Evolutionary conservation across 23 tunicate genomes (phyloP), one percentile per base, ranked within the genome.

Genomic region (Clavelina lepadiformis): DNA sequence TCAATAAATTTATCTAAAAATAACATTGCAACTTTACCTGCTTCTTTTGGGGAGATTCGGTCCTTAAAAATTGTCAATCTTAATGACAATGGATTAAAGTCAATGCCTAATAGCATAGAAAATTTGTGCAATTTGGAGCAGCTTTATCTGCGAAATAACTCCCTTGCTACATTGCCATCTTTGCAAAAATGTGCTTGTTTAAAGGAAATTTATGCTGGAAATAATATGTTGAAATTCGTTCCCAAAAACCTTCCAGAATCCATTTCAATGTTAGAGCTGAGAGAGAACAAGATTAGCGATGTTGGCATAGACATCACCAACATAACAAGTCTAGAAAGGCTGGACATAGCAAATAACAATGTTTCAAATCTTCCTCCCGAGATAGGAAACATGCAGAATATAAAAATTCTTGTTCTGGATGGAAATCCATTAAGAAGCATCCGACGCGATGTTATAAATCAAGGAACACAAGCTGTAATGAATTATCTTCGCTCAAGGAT

Each of bases 341-440:
- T 89, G 5, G 97, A 89, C 44, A 29, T 89, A 32, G 82, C 89
- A 15, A 89, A 81, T 54, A 89, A 89, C 37, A 64, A 89, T 53
- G 46, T 89, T 6, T 71, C 89, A 33, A 70, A 63, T n/a, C 53
- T 89, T 28, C 80, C 89, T 26, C 83, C 97, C 4, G 75, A 61
- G 29, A 62, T 89, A 30, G 85, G 97, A 1, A 37, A 51, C 19
- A 81, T 89, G 89, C 46, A 33, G 1, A 36, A 44, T 37, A 31
- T 89, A 4, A 89, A 81, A 47, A 83, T 69, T 21, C 31, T 89
- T 5, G 76, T 51, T 27, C 51, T 89, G 3, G 82, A 74, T 56
- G 97, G 97, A 8, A 89, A 89, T 63, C 97, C 97, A 23, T 63
- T 89, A 49, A 51, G 81, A 31, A 71, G 74, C 33, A 81, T 89